phyloP scores from a whole-genome alignment of 2,888 invertebrate species.

The Thalpophila matura region DNA sequence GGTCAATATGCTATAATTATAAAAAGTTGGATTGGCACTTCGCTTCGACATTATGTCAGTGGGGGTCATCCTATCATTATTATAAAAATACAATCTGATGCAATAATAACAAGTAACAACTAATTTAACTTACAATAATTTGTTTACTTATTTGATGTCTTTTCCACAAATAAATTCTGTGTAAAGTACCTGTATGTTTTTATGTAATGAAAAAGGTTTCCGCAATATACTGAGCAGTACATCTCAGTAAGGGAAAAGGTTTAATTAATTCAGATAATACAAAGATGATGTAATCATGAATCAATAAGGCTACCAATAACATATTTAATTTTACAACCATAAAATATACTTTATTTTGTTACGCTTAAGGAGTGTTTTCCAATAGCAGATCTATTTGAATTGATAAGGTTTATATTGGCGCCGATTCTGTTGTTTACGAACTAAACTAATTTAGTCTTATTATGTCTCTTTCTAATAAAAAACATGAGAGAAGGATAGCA shows the following conservation, averaged over 20 bases:
- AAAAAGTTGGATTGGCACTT: too few relatives aligned
- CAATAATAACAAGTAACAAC: not conserved
- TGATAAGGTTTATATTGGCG: conserved; percentile 19
- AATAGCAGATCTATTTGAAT: conserved; percentile 5
- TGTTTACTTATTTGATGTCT: not conserved
- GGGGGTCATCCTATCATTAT: too few relatives aligned
- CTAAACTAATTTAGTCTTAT: too few relatives aligned
- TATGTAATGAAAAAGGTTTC: too few relatives aligned
- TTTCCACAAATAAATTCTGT: too few relatives aligned
- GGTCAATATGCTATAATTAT: too few relatives aligned
- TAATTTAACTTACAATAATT: not conserved
- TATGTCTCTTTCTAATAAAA: too few relatives aligned
- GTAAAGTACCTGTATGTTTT: too few relatives aligned
- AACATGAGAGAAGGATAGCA: too few relatives aligned
- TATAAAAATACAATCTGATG: not conserved
- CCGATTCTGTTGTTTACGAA: too few relatives aligned
- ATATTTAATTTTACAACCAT: conserved; percentile 7
- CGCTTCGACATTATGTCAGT: too few relatives aligned
- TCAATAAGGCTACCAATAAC: not conserved
- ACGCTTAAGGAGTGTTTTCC: not conserved
- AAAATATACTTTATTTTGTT: not conserved
- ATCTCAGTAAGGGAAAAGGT: not conserved
- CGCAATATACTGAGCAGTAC: not conserved
- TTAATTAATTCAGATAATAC: not conserved
- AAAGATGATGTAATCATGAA: not conserved